Conservation (phyloP, 1,140 invertebrate species). For the Delia radicum region DNA sequence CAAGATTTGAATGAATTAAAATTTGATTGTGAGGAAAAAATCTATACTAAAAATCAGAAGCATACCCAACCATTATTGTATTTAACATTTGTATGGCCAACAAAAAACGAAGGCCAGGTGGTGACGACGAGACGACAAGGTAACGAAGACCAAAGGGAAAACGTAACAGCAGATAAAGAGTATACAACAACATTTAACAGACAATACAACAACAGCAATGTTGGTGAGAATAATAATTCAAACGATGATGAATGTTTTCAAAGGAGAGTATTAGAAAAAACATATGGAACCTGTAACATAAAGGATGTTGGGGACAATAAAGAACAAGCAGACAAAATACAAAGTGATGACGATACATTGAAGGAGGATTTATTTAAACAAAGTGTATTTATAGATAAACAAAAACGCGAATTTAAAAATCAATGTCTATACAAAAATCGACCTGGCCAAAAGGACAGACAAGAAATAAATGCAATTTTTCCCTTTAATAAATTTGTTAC, state of each 20-base stretch:
- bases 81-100: slow-evolving; percentile 6
- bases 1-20: background rate
- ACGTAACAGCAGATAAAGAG: background rate
- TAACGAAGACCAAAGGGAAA: background rate
- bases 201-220: background rate
- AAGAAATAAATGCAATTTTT: background rate
- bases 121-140: slow-evolving; percentile 19
- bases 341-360: background rate
- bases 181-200: background rate
- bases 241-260: background rate
- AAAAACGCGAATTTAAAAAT: background rate
- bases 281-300: slow-evolving; percentile 14
- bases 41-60: slow-evolving; percentile 14
- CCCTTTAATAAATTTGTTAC: background rate
- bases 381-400: background rate
- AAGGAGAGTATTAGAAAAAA: background rate
- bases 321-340: background rate
- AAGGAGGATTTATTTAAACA: background rate
- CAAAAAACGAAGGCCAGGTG: slow-evolving; percentile 21
- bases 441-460: too few relatives aligned
- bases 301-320: background rate
- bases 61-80: background rate
- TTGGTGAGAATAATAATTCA: background rate
- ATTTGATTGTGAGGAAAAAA: slow-evolving; percentile 10
- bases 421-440: background rate